These are phyloP conservation scores for Tridacna gigas DNA, from an alignment of 2,888 invertebrate species.

Conservation along the genomic window DNA sequence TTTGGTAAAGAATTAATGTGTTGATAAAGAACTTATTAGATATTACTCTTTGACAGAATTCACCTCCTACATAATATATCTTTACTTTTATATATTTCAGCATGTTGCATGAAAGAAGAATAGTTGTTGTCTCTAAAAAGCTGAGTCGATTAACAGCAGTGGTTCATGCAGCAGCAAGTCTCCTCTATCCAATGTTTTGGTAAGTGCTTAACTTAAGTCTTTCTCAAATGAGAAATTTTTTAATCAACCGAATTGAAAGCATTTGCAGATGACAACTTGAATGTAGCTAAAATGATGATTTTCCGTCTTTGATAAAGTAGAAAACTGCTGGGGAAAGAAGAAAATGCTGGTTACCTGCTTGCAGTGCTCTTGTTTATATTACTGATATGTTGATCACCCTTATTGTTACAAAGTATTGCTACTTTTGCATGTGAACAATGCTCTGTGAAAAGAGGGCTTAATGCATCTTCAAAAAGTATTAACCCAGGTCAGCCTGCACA, in stretches of 20 bases:
- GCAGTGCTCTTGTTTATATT: too few relatives aligned
- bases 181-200: constrained; percentile 99
- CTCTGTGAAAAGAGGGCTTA: too few relatives aligned
- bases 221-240: background rate
- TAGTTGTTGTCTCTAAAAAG: constrained; percentile 96
- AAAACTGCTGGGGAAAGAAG: background rate
- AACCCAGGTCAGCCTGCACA: too few relatives aligned
- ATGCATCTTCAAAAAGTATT: too few relatives aligned
- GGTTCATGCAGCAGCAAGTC: constrained; percentile 94
- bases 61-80: background rate
- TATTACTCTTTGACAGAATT: too few relatives aligned
- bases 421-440: too few relatives aligned
- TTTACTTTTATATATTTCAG: constrained; percentile 84
- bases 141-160: constrained; percentile 94
- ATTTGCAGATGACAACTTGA: background rate
- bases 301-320: background rate
- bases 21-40: too few relatives aligned
- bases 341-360: background rate
- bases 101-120: constrained; percentile 96
- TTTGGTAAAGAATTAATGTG: too few relatives aligned
- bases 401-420: too few relatives aligned
- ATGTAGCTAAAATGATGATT: too few relatives aligned
- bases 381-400: too few relatives aligned
- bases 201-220: constrained; percentile 69
- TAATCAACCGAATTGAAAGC: background rate